Conservation (phyloP, 2,113 vertebrate species). For the Lagopus leucura region DNA sequence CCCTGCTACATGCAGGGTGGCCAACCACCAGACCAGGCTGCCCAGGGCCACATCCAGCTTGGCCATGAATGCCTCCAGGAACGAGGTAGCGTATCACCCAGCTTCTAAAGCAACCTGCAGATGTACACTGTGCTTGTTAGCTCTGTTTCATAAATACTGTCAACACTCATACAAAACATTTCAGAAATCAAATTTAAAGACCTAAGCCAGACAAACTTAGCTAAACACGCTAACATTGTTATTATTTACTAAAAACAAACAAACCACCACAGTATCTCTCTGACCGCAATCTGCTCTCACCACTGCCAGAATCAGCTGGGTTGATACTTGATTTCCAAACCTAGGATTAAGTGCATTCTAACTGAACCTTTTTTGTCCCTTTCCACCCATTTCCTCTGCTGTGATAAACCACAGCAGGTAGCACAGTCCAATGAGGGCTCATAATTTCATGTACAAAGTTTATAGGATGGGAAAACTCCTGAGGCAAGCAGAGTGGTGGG, state of each 20-base stretch:
- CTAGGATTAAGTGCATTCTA: background rate
- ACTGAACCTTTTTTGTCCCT: background rate
- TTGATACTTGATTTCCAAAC: background rate
- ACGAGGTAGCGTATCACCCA: background rate
- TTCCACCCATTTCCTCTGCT: background rate
- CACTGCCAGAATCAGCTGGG: background rate
- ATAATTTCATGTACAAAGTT: background rate
- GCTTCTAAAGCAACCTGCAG: background rate
- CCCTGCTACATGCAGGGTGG: too few relatives aligned
- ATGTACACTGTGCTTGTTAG: background rate
- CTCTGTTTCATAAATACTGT: background rate
- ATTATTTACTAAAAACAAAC: background rate
- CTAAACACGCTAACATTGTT: background rate
- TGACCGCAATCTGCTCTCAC: background rate
- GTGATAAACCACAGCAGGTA: background rate
- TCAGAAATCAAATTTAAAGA: background rate
- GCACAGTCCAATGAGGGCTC: background rate
- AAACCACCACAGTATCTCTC: background rate
- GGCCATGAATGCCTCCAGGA: too few relatives aligned
- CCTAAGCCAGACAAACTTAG: background rate
- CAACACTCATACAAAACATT: background rate
- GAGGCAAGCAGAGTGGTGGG: accelerated
- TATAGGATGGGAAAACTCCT: background rate
- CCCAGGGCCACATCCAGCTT: too few relatives aligned
- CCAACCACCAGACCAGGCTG: too few relatives aligned